Evolutionary conservation across 2,888 invertebrate genomes (phyloP).

Genomic region (Strigamia transsilvanica): DNA sequence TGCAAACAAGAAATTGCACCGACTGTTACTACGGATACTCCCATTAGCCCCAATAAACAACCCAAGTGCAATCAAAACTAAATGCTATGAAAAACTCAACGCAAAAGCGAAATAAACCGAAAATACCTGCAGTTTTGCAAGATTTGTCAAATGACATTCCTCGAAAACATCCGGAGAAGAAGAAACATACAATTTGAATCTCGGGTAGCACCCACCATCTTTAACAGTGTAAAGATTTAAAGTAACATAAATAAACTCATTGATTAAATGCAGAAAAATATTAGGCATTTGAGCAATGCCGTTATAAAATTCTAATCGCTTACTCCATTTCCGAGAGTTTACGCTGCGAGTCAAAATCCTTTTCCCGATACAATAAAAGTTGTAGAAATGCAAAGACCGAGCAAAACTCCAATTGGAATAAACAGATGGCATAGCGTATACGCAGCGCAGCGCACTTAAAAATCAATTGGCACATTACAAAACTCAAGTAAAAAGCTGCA

Average conservation of each 20-base stretch:
- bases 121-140: no score
- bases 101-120: no score
- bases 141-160: no score
- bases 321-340: no score
- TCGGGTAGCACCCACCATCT: no score
- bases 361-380: background rate
- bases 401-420: background rate
- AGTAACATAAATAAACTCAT: no score
- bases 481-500: background rate
- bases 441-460: background rate
- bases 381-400: background rate
- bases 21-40: conserved; percentile 27
- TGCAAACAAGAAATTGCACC: conserved; percentile 23
- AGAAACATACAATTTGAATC: no score
- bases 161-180: no score
- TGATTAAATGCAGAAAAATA: no score
- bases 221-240: no score
- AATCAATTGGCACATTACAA: conserved; percentile 36
- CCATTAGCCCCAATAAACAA: conserved; percentile 14
- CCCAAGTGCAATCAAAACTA: background rate
- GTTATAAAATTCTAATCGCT: no score
- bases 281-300: background rate
- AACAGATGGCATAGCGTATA: background rate
- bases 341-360: background rate
- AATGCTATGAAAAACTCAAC: no score